These are phyloP conservation scores for Tiliacea aurago DNA, from an alignment of 2,888 invertebrate species.

Conservation along the genomic window DNA sequence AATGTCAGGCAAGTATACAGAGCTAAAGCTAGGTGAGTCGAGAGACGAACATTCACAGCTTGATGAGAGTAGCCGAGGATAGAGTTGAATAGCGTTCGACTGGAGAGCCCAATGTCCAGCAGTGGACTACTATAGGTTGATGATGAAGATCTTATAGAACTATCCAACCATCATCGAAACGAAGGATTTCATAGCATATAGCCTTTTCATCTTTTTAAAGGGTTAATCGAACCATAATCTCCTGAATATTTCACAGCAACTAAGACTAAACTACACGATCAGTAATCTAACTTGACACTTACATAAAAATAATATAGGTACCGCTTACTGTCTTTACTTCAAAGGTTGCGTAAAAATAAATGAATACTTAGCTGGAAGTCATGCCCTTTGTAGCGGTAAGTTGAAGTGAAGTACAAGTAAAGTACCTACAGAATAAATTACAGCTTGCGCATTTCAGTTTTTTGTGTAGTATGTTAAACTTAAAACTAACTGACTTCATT, in stretches of 20 bases:
- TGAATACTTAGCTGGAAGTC: constrained; percentile 27
- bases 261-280: not conserved
- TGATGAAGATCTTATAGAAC: too few species aligned
- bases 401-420: constrained; percentile 2
- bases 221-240: too few species aligned
- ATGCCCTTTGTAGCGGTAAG: constrained; percentile 34
- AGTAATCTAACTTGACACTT: not conserved
- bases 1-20: too few species aligned
- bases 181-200: too few species aligned
- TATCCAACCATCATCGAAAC: too few species aligned
- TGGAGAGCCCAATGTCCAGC: not conserved
- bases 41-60: too few species aligned
- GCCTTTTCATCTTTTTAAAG: too few species aligned
- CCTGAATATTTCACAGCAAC: too few species aligned
- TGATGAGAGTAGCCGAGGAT: not conserved
- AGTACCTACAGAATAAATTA: too few species aligned
- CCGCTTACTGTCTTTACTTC: not conserved
- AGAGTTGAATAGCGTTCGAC: not conserved
- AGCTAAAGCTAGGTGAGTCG: too few species aligned
- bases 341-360: constrained; percentile 15
- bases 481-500: too few species aligned
- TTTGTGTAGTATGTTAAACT: not conserved
- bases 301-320: not conserved
- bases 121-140: not conserved
- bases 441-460: not conserved